These are phyloP conservation scores for Piaya cayana DNA, from an alignment of 2,113 vertebrate species.

Conservation along the genomic window DNA sequence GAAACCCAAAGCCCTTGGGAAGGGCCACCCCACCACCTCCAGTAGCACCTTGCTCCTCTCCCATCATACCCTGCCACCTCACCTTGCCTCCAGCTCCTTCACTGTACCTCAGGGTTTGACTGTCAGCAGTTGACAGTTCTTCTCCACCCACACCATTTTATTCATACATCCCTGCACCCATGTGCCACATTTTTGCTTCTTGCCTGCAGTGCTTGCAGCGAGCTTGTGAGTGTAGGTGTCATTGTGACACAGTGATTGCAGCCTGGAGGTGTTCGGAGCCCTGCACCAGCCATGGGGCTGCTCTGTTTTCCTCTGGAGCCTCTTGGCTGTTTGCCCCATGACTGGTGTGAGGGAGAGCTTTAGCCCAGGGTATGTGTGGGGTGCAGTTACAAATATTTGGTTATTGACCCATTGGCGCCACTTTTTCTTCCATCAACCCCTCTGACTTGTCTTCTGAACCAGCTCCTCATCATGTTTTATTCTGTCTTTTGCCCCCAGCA, in stretches of 20 bases:
- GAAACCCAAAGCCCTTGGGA: not conserved
- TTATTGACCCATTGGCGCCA: accelerated
- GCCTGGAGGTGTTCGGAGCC: not conserved
- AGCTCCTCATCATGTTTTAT: not conserved
- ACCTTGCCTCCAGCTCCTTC: not conserved
- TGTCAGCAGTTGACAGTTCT: accelerated
- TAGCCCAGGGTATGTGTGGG: not conserved
- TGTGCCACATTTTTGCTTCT: not conserved
- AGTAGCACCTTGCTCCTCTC: not conserved
- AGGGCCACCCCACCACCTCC: not conserved
- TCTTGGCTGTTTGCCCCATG: too few species aligned
- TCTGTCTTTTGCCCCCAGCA: not conserved
- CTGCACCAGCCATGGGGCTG: not conserved
- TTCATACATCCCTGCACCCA: accelerated
- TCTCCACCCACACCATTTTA: accelerated
- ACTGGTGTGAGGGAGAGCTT: not conserved
- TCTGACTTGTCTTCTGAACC: not conserved
- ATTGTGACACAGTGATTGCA: accelerated
- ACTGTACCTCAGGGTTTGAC: not conserved
- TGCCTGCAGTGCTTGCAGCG: not conserved
- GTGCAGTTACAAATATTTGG: accelerated
- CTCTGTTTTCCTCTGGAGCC: not conserved
- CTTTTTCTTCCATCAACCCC: not conserved
- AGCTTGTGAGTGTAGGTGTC: accelerated
- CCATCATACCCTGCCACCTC: not conserved